These are phyloP conservation scores for Phalanger gymnotis DNA, from an alignment of 2,797 vertebrate genomes.

Conservation along the genomic window DNA sequence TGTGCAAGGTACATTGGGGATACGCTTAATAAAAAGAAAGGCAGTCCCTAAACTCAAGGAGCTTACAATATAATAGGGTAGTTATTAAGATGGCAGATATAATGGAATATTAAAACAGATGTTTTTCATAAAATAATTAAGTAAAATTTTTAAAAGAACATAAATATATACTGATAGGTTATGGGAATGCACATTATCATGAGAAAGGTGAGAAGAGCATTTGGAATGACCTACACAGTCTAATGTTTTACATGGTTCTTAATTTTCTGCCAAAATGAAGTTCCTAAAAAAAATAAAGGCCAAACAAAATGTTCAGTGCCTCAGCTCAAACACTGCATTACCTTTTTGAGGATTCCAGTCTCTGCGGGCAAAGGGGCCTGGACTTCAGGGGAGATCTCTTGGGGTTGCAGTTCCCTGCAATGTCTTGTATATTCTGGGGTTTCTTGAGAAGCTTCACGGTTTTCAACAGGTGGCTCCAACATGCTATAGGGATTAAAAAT, in stretches of 20 bases:
- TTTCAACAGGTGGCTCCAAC: slow-evolving; percentile 66
- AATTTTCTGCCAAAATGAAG: background rate
- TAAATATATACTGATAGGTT: background rate
- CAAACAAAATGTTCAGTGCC: slow-evolving; percentile 36
- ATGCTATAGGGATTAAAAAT: slow-evolving; percentile 77
- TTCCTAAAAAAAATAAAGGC: background rate
- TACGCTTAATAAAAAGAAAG: too few species aligned
- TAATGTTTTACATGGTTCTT: background rate
- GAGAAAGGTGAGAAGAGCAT: background rate
- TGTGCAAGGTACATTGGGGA: too few species aligned
- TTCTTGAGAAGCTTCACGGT: slow-evolving; percentile 46
- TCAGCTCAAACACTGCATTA: slow-evolving; percentile 72
- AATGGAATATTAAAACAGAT: background rate
- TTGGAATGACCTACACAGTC: background rate
- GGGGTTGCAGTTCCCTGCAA: slow-evolving; percentile 58
- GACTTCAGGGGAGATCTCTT: slow-evolving; percentile 37
- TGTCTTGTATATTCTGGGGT: slow-evolving; percentile 54
- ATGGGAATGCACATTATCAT: background rate
- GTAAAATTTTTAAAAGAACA: background rate
- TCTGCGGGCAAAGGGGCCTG: slow-evolving; percentile 76
- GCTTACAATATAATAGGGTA: too few species aligned
- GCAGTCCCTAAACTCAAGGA: too few species aligned
- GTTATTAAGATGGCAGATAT: too few species aligned
- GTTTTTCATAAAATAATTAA: background rate
- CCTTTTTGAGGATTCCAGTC: slow-evolving; percentile 81